phyloP scores from a whole-genome alignment of 2,797 vertebrate genomes.

The Hirundo rustica region DNA sequence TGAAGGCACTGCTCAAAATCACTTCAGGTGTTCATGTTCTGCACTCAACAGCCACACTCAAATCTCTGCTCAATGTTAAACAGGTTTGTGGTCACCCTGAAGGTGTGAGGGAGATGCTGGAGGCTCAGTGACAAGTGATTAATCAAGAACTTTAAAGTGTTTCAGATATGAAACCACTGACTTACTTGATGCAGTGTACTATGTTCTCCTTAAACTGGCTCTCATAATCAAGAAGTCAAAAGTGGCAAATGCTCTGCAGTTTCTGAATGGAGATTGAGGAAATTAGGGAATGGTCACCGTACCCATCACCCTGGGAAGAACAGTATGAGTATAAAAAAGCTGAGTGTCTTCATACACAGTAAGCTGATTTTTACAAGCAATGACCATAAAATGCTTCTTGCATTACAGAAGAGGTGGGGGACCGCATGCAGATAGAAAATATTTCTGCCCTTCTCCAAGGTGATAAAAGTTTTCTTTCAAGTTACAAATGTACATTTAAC shows the following conservation, averaged over 20 bases:
- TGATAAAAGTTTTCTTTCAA: not conserved
- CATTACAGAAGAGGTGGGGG: not conserved
- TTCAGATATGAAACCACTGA: not conserved
- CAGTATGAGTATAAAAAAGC: not conserved
- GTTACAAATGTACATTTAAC: not conserved
- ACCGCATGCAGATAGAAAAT: not conserved
- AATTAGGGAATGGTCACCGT: not conserved
- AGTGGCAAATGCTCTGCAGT: not conserved
- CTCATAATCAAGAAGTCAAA: not conserved
- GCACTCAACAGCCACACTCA: not conserved
- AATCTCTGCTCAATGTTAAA: not conserved
- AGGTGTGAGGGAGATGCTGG: not conserved
- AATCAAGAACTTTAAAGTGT: not conserved
- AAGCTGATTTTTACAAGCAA: not conserved
- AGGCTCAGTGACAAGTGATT: not conserved
- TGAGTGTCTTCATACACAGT: not conserved
- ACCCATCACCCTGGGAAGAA: not conserved
- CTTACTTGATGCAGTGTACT: not conserved
- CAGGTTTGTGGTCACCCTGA: fast-evolving
- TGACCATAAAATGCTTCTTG: not conserved
- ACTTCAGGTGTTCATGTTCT: not conserved
- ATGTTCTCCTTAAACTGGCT: not conserved
- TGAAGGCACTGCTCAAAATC: not conserved
- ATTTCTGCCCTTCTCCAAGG: not conserved
- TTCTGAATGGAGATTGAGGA: not conserved